Percentiles rank a stretch among this genome's conserved stretches.
These are phyloP conservation scores for Spilosoma lubricipeda DNA, from an alignment of 2,888 invertebrate species.

Conservation along the genomic window DNA sequence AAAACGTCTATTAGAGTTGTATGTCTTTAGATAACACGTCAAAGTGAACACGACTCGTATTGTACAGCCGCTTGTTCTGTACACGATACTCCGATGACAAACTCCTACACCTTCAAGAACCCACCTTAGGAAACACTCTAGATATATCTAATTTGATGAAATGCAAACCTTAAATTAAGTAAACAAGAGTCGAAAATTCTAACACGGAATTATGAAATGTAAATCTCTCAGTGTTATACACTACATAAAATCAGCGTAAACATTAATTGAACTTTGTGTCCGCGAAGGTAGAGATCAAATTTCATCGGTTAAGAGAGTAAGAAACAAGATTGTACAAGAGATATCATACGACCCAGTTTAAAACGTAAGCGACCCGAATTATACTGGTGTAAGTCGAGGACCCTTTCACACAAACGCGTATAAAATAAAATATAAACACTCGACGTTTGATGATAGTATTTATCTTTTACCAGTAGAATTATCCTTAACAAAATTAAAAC, in stretches of 20 bases:
- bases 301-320: slow-evolving; percentile 15
- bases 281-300: slow-evolving; percentile 9
- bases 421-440: slow-evolving; percentile 54
- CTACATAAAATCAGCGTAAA: slow-evolving; percentile 16
- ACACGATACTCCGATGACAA: slow-evolving; percentile 37
- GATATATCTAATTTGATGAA: neutral
- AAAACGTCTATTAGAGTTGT: slow-evolving; percentile 11
- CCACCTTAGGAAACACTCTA: slow-evolving; percentile 26
- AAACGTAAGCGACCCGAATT: slow-evolving; percentile 57
- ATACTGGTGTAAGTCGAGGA: slow-evolving; percentile 48
- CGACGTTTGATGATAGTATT: slow-evolving; percentile 53
- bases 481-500: slow-evolving; percentile 29
- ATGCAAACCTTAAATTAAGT: slow-evolving; percentile 17
- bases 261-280: slow-evolving; percentile 21
- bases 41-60: slow-evolving; percentile 40
- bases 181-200: slow-evolving; percentile 27
- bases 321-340: slow-evolving; percentile 35
- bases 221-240: slow-evolving; percentile 31
- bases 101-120: slow-evolving; percentile 46
- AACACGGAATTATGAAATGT: slow-evolving; percentile 8
- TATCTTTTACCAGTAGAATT: slow-evolving; percentile 38
- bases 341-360: slow-evolving; percentile 57
- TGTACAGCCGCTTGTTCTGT: slow-evolving; percentile 37
- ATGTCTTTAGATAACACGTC: slow-evolving; percentile 35
- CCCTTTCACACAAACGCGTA: slow-evolving; percentile 50